Percentiles rank a stretch among this genome's conserved stretches.
phyloP scores from a whole-genome alignment of 2,113 vertebrate species.

The Protomyctophum bolini region DNA sequence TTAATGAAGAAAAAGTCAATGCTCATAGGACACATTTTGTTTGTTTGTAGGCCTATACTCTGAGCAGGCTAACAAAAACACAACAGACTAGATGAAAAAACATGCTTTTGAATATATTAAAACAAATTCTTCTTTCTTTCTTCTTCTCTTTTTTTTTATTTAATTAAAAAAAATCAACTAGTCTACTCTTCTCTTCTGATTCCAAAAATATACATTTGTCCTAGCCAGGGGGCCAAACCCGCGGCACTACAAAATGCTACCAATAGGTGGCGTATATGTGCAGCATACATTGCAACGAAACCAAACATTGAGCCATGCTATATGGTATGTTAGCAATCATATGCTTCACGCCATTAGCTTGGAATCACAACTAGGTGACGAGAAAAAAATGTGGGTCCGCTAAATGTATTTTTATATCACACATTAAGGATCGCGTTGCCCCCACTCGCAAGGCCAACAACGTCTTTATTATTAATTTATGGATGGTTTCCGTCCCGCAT shows the following conservation, averaged over 20 bases:
- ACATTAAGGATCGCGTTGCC: conserved; percentile 16
- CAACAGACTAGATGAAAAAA: too few species aligned
- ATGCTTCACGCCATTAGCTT: conserved; percentile 43
- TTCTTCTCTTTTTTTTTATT: too few species aligned
- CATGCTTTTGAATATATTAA: too few species aligned
- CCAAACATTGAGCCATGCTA: conserved; percentile 65
- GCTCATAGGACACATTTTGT: too few species aligned
- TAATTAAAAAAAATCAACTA: too few species aligned
- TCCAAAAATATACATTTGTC: too few species aligned
- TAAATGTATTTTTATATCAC: conserved; percentile 36
- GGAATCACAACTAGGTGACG: conserved; percentile 25
- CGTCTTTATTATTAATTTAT: conserved; percentile 45
- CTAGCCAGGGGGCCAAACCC: neutral
- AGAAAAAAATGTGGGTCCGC: neutral
- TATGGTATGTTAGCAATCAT: conserved; percentile 60
- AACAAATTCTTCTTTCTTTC: too few species aligned
- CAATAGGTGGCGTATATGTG: conserved; percentile 66
- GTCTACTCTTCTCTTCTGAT: too few species aligned
- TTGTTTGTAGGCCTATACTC: too few species aligned
- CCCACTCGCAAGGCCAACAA: conserved; percentile 21
- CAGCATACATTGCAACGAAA: conserved; percentile 47
- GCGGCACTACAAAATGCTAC: conserved; percentile 21
- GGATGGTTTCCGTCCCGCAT: conserved; percentile 38
- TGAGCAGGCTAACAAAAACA: too few species aligned
- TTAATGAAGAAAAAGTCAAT: too few species aligned